Percentiles rank a stretch among this genome's conserved stretches.
Conservation (phyloP, 1,140 invertebrate genomes). For the Thaumetopoea pityocampa region DNA sequence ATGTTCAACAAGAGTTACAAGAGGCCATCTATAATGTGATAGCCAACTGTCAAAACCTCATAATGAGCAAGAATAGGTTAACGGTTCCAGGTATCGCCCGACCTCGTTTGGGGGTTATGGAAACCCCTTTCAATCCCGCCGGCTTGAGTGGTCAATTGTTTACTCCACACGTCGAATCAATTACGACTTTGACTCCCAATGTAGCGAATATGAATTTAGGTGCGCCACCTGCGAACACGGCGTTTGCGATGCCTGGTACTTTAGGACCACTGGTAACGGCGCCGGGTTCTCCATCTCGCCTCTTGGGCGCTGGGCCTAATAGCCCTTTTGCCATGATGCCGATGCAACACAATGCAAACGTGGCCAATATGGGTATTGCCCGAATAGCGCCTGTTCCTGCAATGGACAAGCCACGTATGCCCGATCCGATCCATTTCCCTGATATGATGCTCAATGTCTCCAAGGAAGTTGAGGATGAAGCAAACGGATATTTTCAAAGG, state of each 20-base stretch:
- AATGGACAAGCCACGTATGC: conserved; percentile 79
- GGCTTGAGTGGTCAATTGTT: conserved; percentile 78
- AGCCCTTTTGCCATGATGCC: conserved; percentile 85
- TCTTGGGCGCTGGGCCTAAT: conserved; percentile 94
- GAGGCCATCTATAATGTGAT: conserved; percentile 92
- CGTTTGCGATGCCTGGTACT: conserved; percentile 83
- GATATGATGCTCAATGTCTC: conserved; percentile 87
- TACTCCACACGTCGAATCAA: conserved; percentile 83
- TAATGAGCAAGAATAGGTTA: conserved; percentile 81
- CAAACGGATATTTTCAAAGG: conserved; percentile 97
- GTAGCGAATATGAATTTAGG: conserved; percentile 82
- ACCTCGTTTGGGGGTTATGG: conserved; percentile 78
- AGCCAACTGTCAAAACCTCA: conserved; percentile 86
- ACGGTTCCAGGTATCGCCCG: conserved; percentile 81
- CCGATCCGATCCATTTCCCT: conserved; percentile 78
- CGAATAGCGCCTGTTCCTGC: conserved; percentile 77
- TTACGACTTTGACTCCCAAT: conserved; percentile 83
- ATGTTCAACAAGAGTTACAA: conserved; percentile 88
- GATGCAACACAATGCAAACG: conserved; percentile 79
- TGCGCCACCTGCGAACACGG: conserved; percentile 80
- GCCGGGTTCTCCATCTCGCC: too few relatives aligned
- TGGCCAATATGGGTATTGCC: conserved; percentile 79
- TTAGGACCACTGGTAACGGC: too few relatives aligned
- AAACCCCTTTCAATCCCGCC: conserved; percentile 76
- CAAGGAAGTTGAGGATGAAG: conserved; percentile 98